Evolutionary conservation across 2,113 vertebrate species (phyloP).

Genomic region (Paralichthys olivaceus): DNA sequence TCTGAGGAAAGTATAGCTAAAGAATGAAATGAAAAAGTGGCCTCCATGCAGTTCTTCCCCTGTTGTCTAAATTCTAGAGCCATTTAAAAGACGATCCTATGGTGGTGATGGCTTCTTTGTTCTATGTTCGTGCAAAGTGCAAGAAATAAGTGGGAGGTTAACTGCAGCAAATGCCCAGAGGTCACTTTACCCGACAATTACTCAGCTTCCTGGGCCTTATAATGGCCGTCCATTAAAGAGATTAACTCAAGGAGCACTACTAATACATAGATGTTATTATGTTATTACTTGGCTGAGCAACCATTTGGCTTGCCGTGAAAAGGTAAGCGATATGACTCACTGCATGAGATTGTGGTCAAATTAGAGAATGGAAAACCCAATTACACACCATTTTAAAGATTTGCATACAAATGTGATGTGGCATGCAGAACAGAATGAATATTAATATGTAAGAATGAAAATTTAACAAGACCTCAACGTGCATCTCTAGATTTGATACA

Average conservation of each 20-base stretch:
- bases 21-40: background rate
- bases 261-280: slow-evolving; percentile 45
- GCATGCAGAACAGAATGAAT: background rate
- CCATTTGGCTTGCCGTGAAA: slow-evolving; percentile 15
- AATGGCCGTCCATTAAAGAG: slow-evolving; percentile 43
- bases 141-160: slow-evolving; percentile 30
- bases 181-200: slow-evolving; percentile 56
- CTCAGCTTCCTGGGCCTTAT: slow-evolving; percentile 39
- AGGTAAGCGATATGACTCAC: slow-evolving; percentile 1
- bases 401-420: background rate
- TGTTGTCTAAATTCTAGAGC: background rate
- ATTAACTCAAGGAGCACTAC: slow-evolving; percentile 41
- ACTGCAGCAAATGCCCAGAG: slow-evolving; percentile 52
- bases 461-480: background rate
- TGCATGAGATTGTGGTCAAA: slow-evolving; percentile 8
- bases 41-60: background rate
- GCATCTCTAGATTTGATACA: background rate
- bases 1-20: background rate
- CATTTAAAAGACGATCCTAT: background rate
- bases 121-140: slow-evolving; percentile 24
- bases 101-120: background rate
- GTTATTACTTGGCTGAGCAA: slow-evolving; percentile 51
- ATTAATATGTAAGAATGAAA: background rate
- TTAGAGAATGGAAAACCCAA: background rate
- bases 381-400: background rate